Conservation (phyloP, 1,140 invertebrate genomes). For the Liolophura sinensis region DNA sequence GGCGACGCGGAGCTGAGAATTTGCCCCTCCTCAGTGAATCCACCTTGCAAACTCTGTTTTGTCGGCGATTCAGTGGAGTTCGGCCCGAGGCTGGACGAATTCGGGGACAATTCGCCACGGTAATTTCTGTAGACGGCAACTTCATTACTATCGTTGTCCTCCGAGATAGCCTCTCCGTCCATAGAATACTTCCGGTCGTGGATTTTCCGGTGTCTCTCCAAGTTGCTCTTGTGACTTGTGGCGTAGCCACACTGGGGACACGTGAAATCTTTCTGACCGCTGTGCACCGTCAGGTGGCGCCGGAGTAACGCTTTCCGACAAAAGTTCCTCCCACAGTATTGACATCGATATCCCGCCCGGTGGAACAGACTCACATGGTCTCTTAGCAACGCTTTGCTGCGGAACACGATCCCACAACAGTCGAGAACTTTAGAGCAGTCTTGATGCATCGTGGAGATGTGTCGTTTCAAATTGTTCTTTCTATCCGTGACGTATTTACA, state of each 20-base stretch:
- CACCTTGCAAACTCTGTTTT: no score
- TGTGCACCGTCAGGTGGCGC: slow-evolving; percentile 59
- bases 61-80: no score
- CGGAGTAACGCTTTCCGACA: slow-evolving; percentile 59
- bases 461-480: slow-evolving; percentile 60
- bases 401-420: slow-evolving; percentile 55
- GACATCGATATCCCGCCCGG: slow-evolving; percentile 54
- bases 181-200: slow-evolving; percentile 17
- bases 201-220: slow-evolving; percentile 57
- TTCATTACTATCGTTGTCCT: no score
- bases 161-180: neutral
- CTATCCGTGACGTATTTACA: slow-evolving; percentile 58
- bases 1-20: no score
- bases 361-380: slow-evolving; percentile 53
- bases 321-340: slow-evolving; percentile 55
- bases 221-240: slow-evolving; percentile 61
- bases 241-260: slow-evolving; percentile 58
- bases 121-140: no score
- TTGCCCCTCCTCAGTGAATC: no score
- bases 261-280: slow-evolving; percentile 55
- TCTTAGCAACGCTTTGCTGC: slow-evolving; percentile 54
- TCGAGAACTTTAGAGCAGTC: slow-evolving; percentile 43
- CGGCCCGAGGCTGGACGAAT: no score
- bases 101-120: no score
- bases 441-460: slow-evolving; percentile 59